A percentile compares a stretch with the other conserved stretches of the same genome.
phyloP scores from a whole-genome alignment of 2,797 vertebrate genomes.

The Pseudocheirus occidentalis region DNA sequence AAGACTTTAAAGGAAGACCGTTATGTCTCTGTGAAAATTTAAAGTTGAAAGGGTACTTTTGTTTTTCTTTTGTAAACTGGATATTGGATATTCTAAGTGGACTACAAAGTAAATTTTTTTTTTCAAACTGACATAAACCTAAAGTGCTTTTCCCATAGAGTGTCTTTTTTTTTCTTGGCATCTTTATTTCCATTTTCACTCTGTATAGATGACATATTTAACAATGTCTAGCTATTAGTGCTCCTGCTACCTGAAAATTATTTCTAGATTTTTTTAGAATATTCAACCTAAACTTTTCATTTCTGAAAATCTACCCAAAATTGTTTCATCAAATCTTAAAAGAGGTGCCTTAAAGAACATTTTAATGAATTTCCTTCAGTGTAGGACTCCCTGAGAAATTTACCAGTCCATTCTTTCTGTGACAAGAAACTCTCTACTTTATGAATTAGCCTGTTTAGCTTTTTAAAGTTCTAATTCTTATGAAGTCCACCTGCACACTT shows the following conservation, averaged over 20 bases:
- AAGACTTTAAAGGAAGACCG: not conserved
- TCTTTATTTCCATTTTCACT: not conserved
- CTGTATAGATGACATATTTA: not conserved
- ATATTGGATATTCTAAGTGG: not conserved
- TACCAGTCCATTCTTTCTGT: not conserved
- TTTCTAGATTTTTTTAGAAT: not conserved
- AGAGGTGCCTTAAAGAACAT: not conserved
- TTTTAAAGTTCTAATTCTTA: not conserved
- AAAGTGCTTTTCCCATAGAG: not conserved
- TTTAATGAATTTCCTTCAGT: not conserved
- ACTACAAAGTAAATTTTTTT: not conserved
- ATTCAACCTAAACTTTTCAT: not conserved
- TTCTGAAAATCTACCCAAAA: not conserved
- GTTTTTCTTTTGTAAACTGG: not conserved
- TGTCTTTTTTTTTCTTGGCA: not conserved
- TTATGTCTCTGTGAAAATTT: not conserved
- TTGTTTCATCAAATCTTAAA: not conserved
- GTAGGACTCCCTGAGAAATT: not conserved
- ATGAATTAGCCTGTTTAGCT: not conserved
- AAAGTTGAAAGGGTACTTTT: not conserved
- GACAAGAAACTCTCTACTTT: not conserved
- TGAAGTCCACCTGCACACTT: not conserved
- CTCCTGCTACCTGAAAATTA: not conserved
- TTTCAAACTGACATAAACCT: not conserved
- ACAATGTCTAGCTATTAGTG: not conserved